Percentiles rank a stretch among this genome's conserved stretches.
Conservation (phyloP, 2,888 invertebrate genomes). For the Adelphocoris suturalis region DNA sequence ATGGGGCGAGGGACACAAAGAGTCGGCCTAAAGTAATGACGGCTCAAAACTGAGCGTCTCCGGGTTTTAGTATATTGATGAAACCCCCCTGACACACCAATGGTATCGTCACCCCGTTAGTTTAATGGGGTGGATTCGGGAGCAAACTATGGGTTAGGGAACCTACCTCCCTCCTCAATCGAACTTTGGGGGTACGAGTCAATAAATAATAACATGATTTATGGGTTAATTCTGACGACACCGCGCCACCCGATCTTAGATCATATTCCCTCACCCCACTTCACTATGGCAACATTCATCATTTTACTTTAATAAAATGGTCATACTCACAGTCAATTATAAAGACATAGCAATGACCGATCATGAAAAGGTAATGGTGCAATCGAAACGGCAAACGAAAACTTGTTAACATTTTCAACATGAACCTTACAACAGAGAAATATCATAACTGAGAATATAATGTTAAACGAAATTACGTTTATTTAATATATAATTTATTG, state of each 20-base stretch:
- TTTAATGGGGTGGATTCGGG: conserved; percentile 22
- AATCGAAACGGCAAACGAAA: too few relatives aligned
- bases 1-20: background rate
- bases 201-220: conserved; percentile 24
- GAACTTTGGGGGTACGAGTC: background rate
- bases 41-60: background rate
- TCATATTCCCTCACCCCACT: too few relatives aligned
- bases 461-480: too few relatives aligned
- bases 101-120: conserved; percentile 32
- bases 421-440: too few relatives aligned
- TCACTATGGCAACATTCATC: too few relatives aligned
- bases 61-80: conserved; percentile 36
- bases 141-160: background rate
- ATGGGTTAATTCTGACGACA: conserved; percentile 30
- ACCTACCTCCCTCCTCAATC: background rate
- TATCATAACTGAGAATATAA: too few relatives aligned
- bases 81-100: background rate
- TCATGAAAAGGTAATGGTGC: too few relatives aligned
- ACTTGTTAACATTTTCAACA: too few relatives aligned
- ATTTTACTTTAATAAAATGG: too few relatives aligned
- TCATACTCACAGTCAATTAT: too few relatives aligned
- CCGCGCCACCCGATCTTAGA: background rate
- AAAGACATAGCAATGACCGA: too few relatives aligned
- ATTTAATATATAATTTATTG: conserved; percentile 27
- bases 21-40: conserved; percentile 2